These are phyloP conservation scores for Gavialis gangeticus DNA, from an alignment of 2,113 vertebrate genomes.

Conservation along the genomic window DNA sequence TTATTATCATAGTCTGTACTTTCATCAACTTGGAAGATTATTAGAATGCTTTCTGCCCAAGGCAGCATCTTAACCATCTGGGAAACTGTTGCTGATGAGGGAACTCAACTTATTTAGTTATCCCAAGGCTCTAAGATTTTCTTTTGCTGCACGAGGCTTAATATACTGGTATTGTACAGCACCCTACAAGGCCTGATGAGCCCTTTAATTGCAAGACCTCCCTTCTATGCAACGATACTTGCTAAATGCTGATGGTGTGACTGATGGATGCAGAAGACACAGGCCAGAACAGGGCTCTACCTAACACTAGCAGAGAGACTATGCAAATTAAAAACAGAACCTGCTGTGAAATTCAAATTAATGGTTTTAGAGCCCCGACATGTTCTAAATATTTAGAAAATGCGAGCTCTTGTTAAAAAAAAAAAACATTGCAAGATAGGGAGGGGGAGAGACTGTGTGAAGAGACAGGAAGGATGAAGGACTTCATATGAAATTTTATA, in stretches of 20 bases:
- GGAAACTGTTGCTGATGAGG: background rate
- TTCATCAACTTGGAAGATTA: background rate
- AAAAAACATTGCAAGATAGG: no score
- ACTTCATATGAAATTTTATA: background rate
- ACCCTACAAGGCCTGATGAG: no score
- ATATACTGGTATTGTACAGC: background rate
- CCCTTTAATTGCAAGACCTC: background rate
- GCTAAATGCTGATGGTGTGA: background rate
- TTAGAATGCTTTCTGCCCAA: fast-evolving
- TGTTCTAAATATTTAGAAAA: background rate
- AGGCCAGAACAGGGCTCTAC: background rate
- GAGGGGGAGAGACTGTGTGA: background rate
- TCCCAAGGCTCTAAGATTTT: no score
- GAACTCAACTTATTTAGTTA: no score
- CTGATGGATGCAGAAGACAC: background rate
- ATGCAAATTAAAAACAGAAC: background rate
- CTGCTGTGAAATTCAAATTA: background rate
- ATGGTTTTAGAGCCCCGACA: background rate
- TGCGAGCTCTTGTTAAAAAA: no score
- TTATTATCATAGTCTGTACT: background rate
- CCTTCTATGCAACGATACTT: background rate
- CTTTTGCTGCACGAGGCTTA: background rate
- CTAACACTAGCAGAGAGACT: background rate
- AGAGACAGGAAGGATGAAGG: background rate
- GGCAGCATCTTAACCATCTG: background rate